A percentile compares a stretch with the other conserved stretches of the same genome.
These are phyloP conservation scores for Harmothoe impar DNA, from an alignment of 2,888 invertebrate genomes.

Conservation along the genomic window DNA sequence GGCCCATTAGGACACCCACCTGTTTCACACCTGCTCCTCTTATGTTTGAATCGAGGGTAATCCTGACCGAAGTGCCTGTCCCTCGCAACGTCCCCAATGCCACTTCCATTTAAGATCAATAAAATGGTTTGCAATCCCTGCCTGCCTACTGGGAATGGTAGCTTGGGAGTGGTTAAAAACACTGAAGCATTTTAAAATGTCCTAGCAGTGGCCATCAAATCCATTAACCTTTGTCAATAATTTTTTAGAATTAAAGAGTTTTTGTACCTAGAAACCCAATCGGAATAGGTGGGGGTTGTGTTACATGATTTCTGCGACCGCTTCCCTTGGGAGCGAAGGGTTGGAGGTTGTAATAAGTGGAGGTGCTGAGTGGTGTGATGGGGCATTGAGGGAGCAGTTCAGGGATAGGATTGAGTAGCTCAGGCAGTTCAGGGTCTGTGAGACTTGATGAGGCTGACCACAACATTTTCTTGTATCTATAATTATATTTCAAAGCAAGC, in stretches of 20 bases:
- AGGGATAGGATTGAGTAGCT: too few relatives aligned
- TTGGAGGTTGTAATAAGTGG: background rate
- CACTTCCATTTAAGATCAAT: slow-evolving; percentile 34
- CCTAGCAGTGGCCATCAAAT: background rate
- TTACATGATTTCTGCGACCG: background rate
- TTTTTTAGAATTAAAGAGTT: background rate
- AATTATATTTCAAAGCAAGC: too few relatives aligned
- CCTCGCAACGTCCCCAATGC: background rate
- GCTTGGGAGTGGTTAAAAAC: background rate
- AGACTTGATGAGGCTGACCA: too few relatives aligned
- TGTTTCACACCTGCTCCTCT: too few relatives aligned
- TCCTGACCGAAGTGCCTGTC: background rate
- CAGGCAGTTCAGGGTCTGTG: too few relatives aligned
- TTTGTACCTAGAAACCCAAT: background rate
- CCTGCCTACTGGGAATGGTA: background rate
- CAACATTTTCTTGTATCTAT: too few relatives aligned
- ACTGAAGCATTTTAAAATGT: background rate
- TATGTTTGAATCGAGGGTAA: background rate
- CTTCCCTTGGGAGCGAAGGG: background rate
- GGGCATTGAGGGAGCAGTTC: too few relatives aligned
- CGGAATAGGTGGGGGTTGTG: background rate
- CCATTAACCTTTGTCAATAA: slow-evolving; percentile 33
- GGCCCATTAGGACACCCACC: too few relatives aligned
- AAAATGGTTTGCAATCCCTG: background rate
- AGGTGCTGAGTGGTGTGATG: too few relatives aligned